Percentiles rank a stretch among this genome's conserved stretches.
These are phyloP conservation scores for Nudaria mundana DNA, from an alignment of 2,888 invertebrate genomes.

Conservation along the genomic window DNA sequence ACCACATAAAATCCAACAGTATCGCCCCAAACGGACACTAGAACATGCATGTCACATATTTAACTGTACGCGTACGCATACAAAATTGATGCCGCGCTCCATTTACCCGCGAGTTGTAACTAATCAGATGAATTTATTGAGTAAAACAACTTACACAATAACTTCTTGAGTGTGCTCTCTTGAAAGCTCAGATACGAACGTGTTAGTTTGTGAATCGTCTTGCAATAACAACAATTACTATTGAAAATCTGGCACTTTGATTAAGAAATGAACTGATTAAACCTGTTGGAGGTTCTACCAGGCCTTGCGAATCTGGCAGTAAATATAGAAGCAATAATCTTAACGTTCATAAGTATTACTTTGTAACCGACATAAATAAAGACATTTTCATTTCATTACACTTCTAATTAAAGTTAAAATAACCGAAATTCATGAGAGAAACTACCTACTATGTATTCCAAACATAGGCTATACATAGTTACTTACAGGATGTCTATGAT, in stretches of 20 bases:
- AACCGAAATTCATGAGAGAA: too few species aligned
- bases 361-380: too few species aligned
- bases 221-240: slow-evolving; percentile 6
- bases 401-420: too few species aligned
- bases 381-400: too few species aligned
- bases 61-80: slow-evolving; percentile 30
- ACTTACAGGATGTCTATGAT: too few species aligned
- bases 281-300: slow-evolving; percentile 9
- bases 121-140: slow-evolving; percentile 33
- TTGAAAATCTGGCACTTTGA: slow-evolving; percentile 3
- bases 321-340: too few species aligned
- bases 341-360: too few species aligned
- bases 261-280: slow-evolving; percentile 6
- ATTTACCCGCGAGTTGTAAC: slow-evolving; percentile 36
- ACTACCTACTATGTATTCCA: too few species aligned
- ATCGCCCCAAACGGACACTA: too few species aligned
- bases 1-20: too few species aligned
- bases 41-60: slow-evolving; percentile 30
- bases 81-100: slow-evolving; percentile 59
- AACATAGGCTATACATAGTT: too few species aligned
- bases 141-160: slow-evolving; percentile 23
- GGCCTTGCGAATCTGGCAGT: slow-evolving; percentile 27
- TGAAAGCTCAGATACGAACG: slow-evolving; percentile 4
- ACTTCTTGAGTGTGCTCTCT: slow-evolving; percentile 2
- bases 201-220: slow-evolving; percentile 6